phyloP scores from a whole-genome alignment of 2,888 invertebrate species.

The Phania funesta region DNA sequence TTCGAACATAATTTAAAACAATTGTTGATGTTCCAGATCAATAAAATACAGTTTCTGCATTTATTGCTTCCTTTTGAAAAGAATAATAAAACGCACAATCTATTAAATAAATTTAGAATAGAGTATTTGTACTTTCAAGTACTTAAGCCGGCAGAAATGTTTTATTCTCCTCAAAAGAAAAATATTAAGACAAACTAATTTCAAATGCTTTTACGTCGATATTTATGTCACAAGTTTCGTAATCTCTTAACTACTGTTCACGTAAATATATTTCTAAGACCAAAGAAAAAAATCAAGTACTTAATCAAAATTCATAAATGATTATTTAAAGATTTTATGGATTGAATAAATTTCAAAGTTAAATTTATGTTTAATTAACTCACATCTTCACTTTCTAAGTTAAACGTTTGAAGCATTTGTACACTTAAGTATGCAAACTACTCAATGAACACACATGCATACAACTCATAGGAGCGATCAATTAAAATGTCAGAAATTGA shows the following conservation, averaged over 20 bases:
- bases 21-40: slow-evolving; percentile 3
- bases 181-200: not conserved
- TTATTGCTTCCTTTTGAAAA: not conserved
- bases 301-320: not conserved
- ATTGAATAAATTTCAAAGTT: not conserved
- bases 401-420: too few relatives aligned
- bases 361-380: slow-evolving; percentile 14
- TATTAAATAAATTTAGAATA: not conserved
- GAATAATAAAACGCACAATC: not conserved
- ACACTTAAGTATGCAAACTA: too few relatives aligned
- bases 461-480: too few relatives aligned
- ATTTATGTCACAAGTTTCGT: too few relatives aligned
- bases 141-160: not conserved
- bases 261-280: too few relatives aligned
- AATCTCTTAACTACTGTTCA: too few relatives aligned
- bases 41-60: slow-evolving; percentile 2
- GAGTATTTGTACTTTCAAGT: not conserved
- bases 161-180: not conserved
- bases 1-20: not conserved
- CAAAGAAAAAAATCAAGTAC: not conserved
- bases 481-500: too few relatives aligned
- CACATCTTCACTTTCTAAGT: too few relatives aligned
- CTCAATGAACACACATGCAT: too few relatives aligned
- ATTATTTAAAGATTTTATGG: not conserved
- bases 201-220: too few relatives aligned